Conservation (phyloP, 2,797 vertebrate genomes). For the Poeciliopsis turneri region DNA sequence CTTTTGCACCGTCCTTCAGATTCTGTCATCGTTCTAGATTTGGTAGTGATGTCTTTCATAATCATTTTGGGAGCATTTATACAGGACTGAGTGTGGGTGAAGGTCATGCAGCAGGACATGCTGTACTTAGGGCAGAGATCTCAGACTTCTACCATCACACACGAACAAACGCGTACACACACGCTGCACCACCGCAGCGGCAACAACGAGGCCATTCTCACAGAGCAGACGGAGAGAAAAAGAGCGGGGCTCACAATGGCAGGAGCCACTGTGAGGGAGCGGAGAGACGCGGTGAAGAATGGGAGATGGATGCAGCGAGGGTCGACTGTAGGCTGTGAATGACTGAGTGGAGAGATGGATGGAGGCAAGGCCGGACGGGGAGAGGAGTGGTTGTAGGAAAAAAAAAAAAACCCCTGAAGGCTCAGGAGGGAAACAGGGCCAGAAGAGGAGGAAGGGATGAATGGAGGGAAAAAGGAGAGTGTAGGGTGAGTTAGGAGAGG, state of each 20-base stretch:
- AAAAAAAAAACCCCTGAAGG: constrained; percentile 64
- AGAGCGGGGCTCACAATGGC: constrained; percentile 74
- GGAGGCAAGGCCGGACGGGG: constrained; percentile 53
- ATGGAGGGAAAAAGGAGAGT: constrained; percentile 30
- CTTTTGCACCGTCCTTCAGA: not conserved
- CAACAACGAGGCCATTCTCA: constrained; percentile 84
- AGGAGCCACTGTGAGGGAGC: constrained; percentile 67
- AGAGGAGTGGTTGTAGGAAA: constrained; percentile 52
- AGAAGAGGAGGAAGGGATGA: constrained; percentile 47
- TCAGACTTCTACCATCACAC: constrained; percentile 40
- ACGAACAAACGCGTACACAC: constrained; percentile 29
- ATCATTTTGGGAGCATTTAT: constrained; percentile 13
- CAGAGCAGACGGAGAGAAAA: constrained; percentile 74
- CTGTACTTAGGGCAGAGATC: constrained; percentile 44
- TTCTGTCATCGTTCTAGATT: not conserved
- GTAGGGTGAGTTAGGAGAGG: constrained; percentile 51
- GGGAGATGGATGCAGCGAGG: constrained; percentile 46
- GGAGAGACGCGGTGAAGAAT: constrained; percentile 36
- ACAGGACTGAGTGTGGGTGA: constrained; percentile 33
- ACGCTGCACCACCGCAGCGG: constrained; percentile 41
- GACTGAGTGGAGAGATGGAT: constrained; percentile 57
- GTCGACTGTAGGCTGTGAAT: constrained; percentile 58
- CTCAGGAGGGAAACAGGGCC: constrained; percentile 48
- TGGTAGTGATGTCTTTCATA: not conserved
- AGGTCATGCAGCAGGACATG: constrained; percentile 52